Percentiles rank a stretch among this genome's conserved stretches.
Conservation (phyloP, 2,797 vertebrate genomes). For the Enteromius thamalakanensis region DNA sequence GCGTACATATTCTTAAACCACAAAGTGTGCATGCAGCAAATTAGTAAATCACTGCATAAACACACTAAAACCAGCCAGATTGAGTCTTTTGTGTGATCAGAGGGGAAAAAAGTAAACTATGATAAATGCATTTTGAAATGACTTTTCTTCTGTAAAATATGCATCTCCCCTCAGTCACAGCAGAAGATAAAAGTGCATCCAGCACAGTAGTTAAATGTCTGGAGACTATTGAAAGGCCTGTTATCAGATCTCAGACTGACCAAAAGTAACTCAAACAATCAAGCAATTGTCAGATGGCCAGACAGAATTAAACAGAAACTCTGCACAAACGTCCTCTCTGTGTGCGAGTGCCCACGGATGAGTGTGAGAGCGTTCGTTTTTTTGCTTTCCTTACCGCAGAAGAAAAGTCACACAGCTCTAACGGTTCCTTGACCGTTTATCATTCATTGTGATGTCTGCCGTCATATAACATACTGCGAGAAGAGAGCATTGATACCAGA, state of each 20-base stretch:
- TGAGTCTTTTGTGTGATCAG: background rate
- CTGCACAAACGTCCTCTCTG: constrained; percentile 48
- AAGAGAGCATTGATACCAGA: constrained; percentile 42
- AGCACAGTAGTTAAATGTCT: constrained; percentile 13
- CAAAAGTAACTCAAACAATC: constrained; percentile 48
- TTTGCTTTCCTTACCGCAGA: constrained; percentile 14
- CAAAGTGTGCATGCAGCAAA: background rate
- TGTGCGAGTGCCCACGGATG: constrained; percentile 45
- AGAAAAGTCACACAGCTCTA: constrained; percentile 51
- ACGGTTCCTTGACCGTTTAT: constrained; percentile 15
- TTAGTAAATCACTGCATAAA: background rate
- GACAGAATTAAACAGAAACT: constrained; percentile 54
- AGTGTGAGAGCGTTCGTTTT: constrained; percentile 6
- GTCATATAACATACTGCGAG: constrained; percentile 33
- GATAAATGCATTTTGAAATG: background rate
- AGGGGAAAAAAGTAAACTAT: background rate
- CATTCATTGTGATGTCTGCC: constrained; percentile 8
- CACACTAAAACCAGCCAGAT: background rate
- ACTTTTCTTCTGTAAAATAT: background rate
- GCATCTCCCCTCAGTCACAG: background rate
- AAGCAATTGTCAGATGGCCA: constrained; percentile 44
- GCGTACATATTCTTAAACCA: background rate
- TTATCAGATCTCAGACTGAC: constrained; percentile 55
- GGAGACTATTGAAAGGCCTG: constrained; percentile 42
- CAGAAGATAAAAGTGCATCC: background rate